These are phyloP conservation scores for Tichodroma muraria DNA, from an alignment of 2,113 vertebrate genomes.

Conservation along the genomic window DNA sequence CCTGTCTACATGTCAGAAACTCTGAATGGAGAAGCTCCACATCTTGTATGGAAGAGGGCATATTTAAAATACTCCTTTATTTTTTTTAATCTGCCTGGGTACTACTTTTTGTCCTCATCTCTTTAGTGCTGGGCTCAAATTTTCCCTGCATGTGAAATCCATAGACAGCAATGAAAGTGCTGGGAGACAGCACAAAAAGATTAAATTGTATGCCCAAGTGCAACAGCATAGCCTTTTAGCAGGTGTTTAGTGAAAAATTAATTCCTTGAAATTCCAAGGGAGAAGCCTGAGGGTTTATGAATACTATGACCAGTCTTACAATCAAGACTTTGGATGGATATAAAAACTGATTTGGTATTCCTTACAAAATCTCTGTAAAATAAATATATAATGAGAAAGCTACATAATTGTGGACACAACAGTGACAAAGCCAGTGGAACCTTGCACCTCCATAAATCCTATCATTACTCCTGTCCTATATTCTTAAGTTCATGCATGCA, in stretches of 20 bases:
- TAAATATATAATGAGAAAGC: constrained; percentile 48
- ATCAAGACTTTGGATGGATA: constrained; percentile 67
- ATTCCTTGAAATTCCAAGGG: constrained; percentile 73
- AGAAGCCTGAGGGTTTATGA: constrained; percentile 67
- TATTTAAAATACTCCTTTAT: neutral
- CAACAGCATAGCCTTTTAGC: constrained; percentile 64
- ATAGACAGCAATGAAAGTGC: constrained; percentile 58
- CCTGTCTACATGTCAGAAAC: neutral
- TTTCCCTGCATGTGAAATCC: constrained; percentile 46
- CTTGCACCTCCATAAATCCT: neutral
- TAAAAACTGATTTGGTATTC: constrained; percentile 66
- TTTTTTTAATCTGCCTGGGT: neutral
- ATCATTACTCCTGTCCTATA: neutral
- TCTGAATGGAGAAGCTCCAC: neutral
- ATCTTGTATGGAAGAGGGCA: neutral
- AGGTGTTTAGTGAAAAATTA: constrained; percentile 75
- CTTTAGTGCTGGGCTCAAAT: constrained; percentile 25
- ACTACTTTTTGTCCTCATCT: constrained; percentile 32
- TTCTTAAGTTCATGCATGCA: neutral
- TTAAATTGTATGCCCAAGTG: constrained; percentile 71
- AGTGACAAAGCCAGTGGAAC: constrained; percentile 6
- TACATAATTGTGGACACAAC: constrained; percentile 13
- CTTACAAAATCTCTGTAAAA: constrained; percentile 60
- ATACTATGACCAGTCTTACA: constrained; percentile 68
- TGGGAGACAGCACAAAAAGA: constrained; percentile 66